Evolutionary conservation across 2,113 vertebrate species (phyloP), one percentile per base, ranked within the genome.

Genomic region (Planiliza haematocheilus): DNA sequence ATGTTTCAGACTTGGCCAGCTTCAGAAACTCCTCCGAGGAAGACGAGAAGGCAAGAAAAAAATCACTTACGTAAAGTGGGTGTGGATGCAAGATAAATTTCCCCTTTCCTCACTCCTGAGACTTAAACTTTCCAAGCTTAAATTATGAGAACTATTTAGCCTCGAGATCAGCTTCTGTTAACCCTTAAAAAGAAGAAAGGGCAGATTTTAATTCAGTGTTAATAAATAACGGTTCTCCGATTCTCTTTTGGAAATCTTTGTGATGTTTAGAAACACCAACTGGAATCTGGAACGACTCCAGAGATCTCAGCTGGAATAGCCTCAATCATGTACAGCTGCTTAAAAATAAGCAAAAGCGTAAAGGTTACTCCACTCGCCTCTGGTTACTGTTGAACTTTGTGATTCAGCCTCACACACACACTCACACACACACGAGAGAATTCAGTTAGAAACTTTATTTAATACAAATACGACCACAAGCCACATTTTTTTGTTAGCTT

Each of bases 371-470:
- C 2, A 50, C 11, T 38, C 20, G 70, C 67, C 52, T 34, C 63
- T 59, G 64, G 72, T 50, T 42, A 77, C 20, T 20, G 9, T 37
- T 79, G 71, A 77, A 59, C 73, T 58, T 59, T 48, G 10, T 42
- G 24, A 49, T 5, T 30, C 24, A 30, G 30, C 62, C 67, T 67
- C n/a, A 1, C 51, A 10, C 18, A 16, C 4, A 77, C n/a, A 77
- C 16, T 41, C 14, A 13, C 3, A 52, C 49, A 24, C 41, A 74
- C 10, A 37, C 18, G 37, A 62, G 63, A 17, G 30, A 34, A 38
- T 86, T 85, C 76, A 83, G 57, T 91, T 88, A 90, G 82, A 91
- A 89, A 89, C 79, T 91, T 91, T 91, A 90, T 91, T 91, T 73
- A 69, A 89, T 90, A 90, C 85, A 91, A 91, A 93, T 83, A 75